These are phyloP conservation scores for Fragum whitleyi DNA, from an alignment of 2,888 invertebrate genomes.

Conservation along the genomic window DNA sequence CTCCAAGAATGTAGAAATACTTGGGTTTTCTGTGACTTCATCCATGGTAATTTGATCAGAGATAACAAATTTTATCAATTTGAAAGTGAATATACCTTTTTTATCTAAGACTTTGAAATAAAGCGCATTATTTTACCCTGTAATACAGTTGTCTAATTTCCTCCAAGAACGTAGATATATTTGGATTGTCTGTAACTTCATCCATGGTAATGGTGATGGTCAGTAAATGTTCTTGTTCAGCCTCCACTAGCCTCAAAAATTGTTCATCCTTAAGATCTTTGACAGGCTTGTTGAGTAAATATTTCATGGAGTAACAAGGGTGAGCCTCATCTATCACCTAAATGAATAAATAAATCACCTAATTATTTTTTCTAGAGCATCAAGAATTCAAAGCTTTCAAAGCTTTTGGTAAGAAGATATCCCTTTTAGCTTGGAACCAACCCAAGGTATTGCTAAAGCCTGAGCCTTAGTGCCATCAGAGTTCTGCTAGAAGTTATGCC, in stretches of 20 bases:
- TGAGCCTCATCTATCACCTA: constrained; percentile 97
- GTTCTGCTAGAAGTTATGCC: too few species aligned
- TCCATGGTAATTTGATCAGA: constrained; percentile 83
- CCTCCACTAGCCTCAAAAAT: constrained; percentile 90
- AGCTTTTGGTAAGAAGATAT: too few species aligned
- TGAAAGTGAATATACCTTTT: too few species aligned
- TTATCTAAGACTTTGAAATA: too few species aligned
- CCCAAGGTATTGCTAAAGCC: too few species aligned
- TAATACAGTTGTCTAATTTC: constrained; percentile 95
- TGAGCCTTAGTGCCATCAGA: too few species aligned
- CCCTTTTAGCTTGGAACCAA: too few species aligned
- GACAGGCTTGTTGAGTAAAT: constrained; percentile 96
- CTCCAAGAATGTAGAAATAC: constrained; percentile 89
- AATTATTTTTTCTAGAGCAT: too few species aligned
- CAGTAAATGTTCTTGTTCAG: constrained; percentile 85
- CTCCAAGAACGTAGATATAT: constrained; percentile 89
- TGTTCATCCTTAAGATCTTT: constrained; percentile 95
- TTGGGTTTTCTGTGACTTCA: constrained; percentile 67
- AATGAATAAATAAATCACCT: neutral
- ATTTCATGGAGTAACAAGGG: constrained; percentile 91
- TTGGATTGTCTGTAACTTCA: constrained; percentile 68
- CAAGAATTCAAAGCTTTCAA: too few species aligned
- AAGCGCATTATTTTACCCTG: constrained; percentile 89
- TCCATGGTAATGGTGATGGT: constrained; percentile 81
- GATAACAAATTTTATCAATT: too few species aligned